phyloP scores from a whole-genome alignment of 1,140 invertebrate species.

The Aphis gossypii region DNA sequence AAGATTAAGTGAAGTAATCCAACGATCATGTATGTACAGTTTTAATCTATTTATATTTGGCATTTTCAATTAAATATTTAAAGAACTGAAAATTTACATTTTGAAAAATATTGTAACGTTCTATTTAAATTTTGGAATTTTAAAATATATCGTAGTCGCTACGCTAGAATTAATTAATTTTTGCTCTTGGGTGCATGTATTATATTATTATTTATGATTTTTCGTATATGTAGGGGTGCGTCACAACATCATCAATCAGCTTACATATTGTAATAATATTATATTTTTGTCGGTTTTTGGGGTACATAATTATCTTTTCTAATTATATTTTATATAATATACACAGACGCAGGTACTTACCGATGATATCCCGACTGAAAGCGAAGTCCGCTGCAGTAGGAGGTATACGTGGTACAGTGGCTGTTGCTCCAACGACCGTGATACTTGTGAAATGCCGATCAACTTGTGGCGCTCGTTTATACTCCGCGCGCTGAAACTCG shows the following conservation, averaged over 20 bases:
- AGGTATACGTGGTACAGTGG: background rate
- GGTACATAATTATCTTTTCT: background rate
- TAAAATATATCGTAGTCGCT: background rate
- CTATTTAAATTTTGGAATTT: background rate
- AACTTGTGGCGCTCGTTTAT: conserved; percentile 58
- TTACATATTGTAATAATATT: background rate
- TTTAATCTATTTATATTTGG: no score
- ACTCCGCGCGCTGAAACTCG: conserved; percentile 35
- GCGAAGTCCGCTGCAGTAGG: background rate
- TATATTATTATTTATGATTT: background rate
- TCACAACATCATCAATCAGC: background rate
- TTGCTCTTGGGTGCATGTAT: background rate
- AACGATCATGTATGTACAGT: no score
- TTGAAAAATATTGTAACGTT: background rate
- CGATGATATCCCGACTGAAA: background rate
- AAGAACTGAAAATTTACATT: background rate
- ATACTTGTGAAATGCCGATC: conserved; percentile 45
- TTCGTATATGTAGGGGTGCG: background rate
- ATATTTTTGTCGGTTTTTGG: background rate
- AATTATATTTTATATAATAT: background rate
- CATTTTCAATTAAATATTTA: background rate
- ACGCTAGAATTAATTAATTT: background rate
- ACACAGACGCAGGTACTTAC: background rate
- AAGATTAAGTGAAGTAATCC: no score
- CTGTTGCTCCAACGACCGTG: conserved; percentile 56